A percentile compares a stretch with the other conserved stretches of the same genome.
These are phyloP conservation scores for Lichenostomus cassidix DNA, from an alignment of 2,113 vertebrate genomes.

Conservation along the genomic window DNA sequence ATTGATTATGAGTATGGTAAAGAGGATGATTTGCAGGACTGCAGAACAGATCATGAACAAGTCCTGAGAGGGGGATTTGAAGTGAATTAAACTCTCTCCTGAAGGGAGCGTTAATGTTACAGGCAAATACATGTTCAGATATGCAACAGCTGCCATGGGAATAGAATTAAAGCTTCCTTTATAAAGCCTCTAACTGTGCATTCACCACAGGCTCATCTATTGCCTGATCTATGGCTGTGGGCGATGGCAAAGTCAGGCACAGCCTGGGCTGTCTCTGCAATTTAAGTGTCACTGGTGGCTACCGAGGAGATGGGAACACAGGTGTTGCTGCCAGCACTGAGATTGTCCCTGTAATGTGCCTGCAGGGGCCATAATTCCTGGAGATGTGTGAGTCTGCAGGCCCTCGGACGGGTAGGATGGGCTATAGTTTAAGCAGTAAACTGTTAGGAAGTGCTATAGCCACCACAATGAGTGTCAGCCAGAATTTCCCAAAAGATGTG, in stretches of 20 bases:
- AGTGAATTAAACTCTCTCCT: constrained; percentile 12
- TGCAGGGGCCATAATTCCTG: not conserved
- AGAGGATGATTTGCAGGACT: not conserved
- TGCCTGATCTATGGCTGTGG: not conserved
- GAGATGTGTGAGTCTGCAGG: not conserved
- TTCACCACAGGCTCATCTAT: not conserved
- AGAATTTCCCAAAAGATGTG: not conserved
- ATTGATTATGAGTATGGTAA: not conserved
- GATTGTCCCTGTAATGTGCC: not conserved
- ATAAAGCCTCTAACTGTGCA: not conserved
- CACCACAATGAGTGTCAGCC: not conserved
- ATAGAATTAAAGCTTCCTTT: constrained; percentile 16
- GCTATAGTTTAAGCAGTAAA: not conserved
- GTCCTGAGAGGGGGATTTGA: not conserved
- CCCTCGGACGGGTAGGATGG: not conserved
- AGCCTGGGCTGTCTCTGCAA: not conserved
- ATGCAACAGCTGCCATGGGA: not conserved
- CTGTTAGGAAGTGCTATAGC: not conserved
- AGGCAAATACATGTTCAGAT: not conserved
- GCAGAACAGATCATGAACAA: not conserved
- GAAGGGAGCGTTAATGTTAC: not conserved
- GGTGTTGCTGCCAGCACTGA: not conserved
- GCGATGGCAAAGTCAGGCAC: not conserved
- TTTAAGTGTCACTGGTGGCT: not conserved
- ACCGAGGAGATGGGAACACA: not conserved